Base-by-base conservation (phyloP, 2,113 vertebrate genomes). In the Heterocephalus glaber region DNA sequence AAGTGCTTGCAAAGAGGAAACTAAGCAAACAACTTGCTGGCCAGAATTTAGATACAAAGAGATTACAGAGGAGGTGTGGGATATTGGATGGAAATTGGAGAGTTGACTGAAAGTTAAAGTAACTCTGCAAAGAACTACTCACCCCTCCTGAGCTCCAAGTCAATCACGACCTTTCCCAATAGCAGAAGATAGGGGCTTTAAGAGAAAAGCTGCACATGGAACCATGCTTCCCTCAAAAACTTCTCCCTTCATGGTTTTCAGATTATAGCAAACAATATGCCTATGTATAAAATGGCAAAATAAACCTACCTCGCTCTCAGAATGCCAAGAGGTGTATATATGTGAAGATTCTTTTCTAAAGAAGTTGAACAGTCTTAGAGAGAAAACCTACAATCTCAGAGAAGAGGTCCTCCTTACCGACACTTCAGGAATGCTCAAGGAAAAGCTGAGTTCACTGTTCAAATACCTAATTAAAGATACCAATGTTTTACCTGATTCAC, bases 281-380 rank as follows among this genome's bases (percentile, higher is more conserved):
- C 11, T 8, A n/a, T 19, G 3, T 35, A 63, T n/a, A n/a, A 5
- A 65, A 86, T 22, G 12, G 80, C 68, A 87, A 41, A 92, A 95
- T 70, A 90, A 11, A 88, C 30, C 93, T 89, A 76, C 79, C 4
- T 90, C 61, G n/a, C 35, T 96, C 65, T 96, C 87, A 79, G 60
- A 90, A 96, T 60, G 47, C 58, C 68, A 65, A 52, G 2, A 66
- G 17, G 4, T 26, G 8, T 33, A n/a, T 2, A 44, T 60, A 41
- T 35, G 30, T 49, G 30, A 92, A 38, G 10, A 68, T 0, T 58
- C 68, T 77, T 84, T 72, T 82, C 82, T 84, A 84, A 41, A 74
- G 49, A 94, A 96, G 90, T 1, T 68, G 33, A 82, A 95, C 9
- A 65, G 14, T 80, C 28, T 80, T 41, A 80, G 11, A 77, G 22